Evolutionary conservation across 92 coral and sea anemone species (phyloP), one percentile per base, ranked within the genome.

Genomic region (Pocillopora grandis): DNA sequence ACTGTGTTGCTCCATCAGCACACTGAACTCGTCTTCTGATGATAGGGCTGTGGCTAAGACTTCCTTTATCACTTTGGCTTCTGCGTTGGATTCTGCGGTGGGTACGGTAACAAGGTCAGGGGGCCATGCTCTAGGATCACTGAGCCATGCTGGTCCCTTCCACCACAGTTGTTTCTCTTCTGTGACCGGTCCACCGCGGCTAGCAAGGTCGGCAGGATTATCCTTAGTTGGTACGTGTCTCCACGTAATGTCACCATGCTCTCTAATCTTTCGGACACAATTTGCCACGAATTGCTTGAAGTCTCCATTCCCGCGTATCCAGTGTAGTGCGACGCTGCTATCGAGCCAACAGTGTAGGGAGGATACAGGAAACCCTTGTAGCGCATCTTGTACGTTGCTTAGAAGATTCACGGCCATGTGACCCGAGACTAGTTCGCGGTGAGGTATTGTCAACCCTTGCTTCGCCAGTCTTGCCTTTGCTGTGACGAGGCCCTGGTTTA

Each of bases 231-330:
- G 82, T 10, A 84, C 89, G 33, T 84, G 83, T 0, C 67, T 64
- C 91, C 85, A 83, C 8, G 13, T 62, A 3, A 65, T 63, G 12
- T 75, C 62, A 17, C 72, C 20, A n/a, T 76, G 82, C 1, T 10
- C 59, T 64, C 71, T 77, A 4, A 83, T 88, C 67, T 83, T 88
- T 27, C 49, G 49, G 10, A 83, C 91, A 2, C 88, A 61, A 71
- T 89, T 89, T 16, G 66, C 49, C 19, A 89, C 86, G 57, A 89
- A 89, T 67, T 84, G 88, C 42, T 71, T 71, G 21, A 83, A 88
- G 13, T 78, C 66, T 8, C 88, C 92, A 2, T 56, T 18, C 0
- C 65, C 71, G n/a, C 35, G 7, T 10, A 84, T 73, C 88, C 88
- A 84, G 62, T 79, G 81, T n/a, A 89, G 67, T 4, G 88, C 80